Conservation (phyloP, 1,140 invertebrate species). For the Eufriesea mexicana region DNA sequence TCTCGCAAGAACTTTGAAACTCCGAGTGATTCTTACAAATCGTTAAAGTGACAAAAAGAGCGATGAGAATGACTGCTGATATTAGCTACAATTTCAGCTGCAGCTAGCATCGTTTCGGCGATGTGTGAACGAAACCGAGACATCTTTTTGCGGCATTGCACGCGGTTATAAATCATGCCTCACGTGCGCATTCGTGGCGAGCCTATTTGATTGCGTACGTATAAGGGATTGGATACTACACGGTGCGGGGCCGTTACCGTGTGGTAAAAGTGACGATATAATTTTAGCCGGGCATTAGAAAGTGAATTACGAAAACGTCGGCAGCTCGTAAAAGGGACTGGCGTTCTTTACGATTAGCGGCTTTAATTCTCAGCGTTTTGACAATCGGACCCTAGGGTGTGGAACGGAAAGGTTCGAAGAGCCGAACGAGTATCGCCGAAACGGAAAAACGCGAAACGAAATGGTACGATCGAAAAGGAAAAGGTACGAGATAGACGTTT, state of each 20-base stretch:
- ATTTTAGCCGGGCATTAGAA: constrained; percentile 65
- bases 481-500: too few species aligned
- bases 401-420: neutral
- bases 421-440: neutral
- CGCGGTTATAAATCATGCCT: constrained; percentile 61
- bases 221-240: constrained; percentile 44
- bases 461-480: too few species aligned
- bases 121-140: constrained; percentile 47
- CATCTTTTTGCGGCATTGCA: constrained; percentile 52
- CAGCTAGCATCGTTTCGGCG: neutral
- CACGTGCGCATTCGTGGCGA: constrained; percentile 27
- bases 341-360: constrained; percentile 51
- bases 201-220: constrained; percentile 47
- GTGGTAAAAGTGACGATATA: constrained; percentile 67
- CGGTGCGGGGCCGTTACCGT: constrained; percentile 20
- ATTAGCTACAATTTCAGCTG: neutral
- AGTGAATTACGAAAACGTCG: constrained; percentile 65
- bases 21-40: neutral
- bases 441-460: constrained; percentile 11
- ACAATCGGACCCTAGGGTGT: neutral
- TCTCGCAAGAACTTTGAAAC: neutral
- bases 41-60: neutral
- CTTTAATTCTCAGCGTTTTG: constrained; percentile 58
- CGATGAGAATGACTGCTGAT: neutral
- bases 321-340: constrained; percentile 49